Evolutionary conservation across 2,888 invertebrate genomes (phyloP), one percentile per base, ranked within the genome.

Genomic region (Leptopilina drosophilae): DNA sequence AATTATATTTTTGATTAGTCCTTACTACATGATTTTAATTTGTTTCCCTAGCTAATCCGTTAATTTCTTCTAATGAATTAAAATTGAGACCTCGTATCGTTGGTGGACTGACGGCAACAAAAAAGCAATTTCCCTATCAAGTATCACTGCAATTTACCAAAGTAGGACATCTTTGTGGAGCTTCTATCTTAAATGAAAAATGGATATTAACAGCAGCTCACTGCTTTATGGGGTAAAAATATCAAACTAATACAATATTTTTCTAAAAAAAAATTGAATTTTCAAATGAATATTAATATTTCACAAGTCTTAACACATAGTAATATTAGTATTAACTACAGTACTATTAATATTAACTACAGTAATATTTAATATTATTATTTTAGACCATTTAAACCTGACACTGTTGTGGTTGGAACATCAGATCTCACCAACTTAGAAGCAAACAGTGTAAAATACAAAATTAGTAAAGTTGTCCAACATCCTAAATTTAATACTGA

Each of bases 171-270:
- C 40, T n/a, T 40, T 65, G 65, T 65, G 65, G 65, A 40, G 65
- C 40, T 14, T 65, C 65, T 14, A 65, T 65, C n/a, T 5, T 65
- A 65, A 65, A 65, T 9, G 65, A 65, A 26, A n/a, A 65, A 14
- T 65, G 65, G 65, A 65, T 65, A 40, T 3, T 65, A 8, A 65
- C 65, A 14, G 65, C 65, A 40, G 65, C 65, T 14, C 65, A 65
- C n/a, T 65, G 65, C 8, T 7, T n/a, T 5, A 2, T 7, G 4
- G 8, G 14, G 65, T 65, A 65, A 64, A 26, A 20, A 64, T 11
- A 20, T 7, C 9, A n/a, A 15, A 15, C 8, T n/a, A 9, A n/a
- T 15, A n/a, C 8, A 15, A 15, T 20, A 9, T n/a, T 62, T 62
- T 62, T 33, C 2, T 33, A 3, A 33, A 33, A 33, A 26, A 26